A percentile compares a stretch with the other conserved stretches of the same genome.
These are phyloP conservation scores for Physella acuta DNA, from an alignment of 1,140 invertebrate species.

Conservation along the genomic window DNA sequence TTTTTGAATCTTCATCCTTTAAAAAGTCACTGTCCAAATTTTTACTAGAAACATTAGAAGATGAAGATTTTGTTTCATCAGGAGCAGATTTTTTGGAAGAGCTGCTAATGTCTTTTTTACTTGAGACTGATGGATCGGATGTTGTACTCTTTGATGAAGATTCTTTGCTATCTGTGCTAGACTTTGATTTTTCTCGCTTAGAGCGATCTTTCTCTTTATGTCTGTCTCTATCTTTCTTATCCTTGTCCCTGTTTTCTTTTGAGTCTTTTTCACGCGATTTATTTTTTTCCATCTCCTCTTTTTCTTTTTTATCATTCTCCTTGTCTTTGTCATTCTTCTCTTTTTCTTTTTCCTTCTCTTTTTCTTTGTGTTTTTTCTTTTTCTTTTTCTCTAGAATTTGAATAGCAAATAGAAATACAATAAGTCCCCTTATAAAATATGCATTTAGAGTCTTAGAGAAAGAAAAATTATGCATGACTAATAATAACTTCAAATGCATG, in stretches of 20 bases:
- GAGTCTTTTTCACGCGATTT: slow-evolving; percentile 37
- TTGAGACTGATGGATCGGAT: slow-evolving; percentile 12
- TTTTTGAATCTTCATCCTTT: slow-evolving; percentile 32
- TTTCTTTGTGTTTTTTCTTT: slow-evolving; percentile 22
- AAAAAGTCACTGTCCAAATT: slow-evolving; percentile 20
- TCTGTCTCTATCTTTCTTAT: slow-evolving; percentile 22
- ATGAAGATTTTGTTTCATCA: slow-evolving; percentile 2
- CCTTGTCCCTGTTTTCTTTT: slow-evolving; percentile 18
- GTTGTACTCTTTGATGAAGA: slow-evolving; percentile 20
- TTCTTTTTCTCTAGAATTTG: slow-evolving; percentile 24
- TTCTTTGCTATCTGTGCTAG: slow-evolving; percentile 20
- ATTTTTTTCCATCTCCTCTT: slow-evolving; percentile 24
- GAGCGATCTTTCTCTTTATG: slow-evolving; percentile 20
- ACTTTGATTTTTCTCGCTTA: slow-evolving; percentile 17
- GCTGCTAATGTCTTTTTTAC: slow-evolving; percentile 7
- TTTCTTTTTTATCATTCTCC: slow-evolving; percentile 36
- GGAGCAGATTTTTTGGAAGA: slow-evolving; percentile 13
- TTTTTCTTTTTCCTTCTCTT: slow-evolving; percentile 17
- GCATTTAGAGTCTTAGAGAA: no score
- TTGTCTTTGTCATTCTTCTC: slow-evolving; percentile 27
- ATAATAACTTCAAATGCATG: no score
- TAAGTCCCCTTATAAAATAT: no score
- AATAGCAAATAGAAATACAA: no score
- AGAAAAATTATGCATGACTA: no score
- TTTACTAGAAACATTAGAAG: background rate